These are phyloP conservation scores for Hyperoodon ampullatus DNA, from an alignment of 2,113 vertebrate species.

Conservation along the genomic window DNA sequence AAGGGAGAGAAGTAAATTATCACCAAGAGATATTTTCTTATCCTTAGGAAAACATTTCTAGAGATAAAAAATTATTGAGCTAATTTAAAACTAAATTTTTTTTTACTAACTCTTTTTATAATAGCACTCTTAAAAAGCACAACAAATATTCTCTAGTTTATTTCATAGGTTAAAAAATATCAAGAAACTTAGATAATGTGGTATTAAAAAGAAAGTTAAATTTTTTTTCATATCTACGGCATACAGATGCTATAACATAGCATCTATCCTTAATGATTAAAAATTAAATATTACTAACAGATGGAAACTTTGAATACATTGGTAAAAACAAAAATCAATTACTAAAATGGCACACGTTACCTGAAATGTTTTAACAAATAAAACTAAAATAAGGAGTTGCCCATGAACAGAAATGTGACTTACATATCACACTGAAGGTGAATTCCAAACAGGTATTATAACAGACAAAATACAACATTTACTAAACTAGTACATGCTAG, in stretches of 20 bases:
- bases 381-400: constrained; percentile 43
- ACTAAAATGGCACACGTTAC: background rate
- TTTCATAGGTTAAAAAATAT: background rate
- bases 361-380: constrained; percentile 1
- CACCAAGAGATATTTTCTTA: background rate
- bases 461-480: background rate
- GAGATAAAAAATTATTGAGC: background rate
- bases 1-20: background rate
- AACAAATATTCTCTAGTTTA: background rate
- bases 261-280: background rate
- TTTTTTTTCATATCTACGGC: background rate
- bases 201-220: background rate
- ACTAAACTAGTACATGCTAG: background rate
- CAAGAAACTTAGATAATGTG: background rate
- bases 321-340: constrained; percentile 37
- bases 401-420: background rate
- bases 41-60: background rate
- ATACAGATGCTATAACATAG: background rate
- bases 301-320: background rate
- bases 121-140: background rate
- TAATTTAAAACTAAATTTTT: background rate
- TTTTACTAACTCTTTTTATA: background rate
- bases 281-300: constrained; percentile 22
- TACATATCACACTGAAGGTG: background rate
- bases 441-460: constrained; percentile 11